These are phyloP conservation scores for Amblyornis subalaris DNA, from an alignment of 2,113 vertebrate genomes.

Conservation along the genomic window DNA sequence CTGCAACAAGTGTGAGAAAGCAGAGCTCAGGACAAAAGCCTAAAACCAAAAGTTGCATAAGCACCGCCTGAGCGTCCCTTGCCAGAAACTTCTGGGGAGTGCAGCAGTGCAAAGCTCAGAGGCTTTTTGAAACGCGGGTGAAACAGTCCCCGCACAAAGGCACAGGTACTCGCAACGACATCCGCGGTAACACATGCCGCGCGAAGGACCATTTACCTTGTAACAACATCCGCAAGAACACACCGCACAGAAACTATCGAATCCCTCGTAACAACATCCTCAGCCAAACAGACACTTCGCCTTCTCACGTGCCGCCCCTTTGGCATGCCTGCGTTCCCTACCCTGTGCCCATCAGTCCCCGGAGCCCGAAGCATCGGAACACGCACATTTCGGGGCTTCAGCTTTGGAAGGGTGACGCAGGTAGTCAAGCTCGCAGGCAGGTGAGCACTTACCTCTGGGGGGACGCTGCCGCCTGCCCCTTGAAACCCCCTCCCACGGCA, in stretches of 20 bases:
- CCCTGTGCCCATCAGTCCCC: neutral
- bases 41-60: rapidly evolving
- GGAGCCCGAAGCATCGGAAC: rapidly evolving
- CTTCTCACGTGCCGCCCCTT: neutral
- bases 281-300: neutral
- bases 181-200: rapidly evolving
- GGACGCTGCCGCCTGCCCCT: constrained; percentile 72
- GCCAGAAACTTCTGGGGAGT: neutral
- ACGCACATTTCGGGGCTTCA: rapidly evolving
- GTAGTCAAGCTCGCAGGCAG: neutral
- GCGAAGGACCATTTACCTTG: rapidly evolving
- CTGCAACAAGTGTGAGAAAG: neutral
- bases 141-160: rapidly evolving
- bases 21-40: neutral
- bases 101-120: neutral
- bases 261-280: neutral
- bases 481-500: constrained; percentile 77
- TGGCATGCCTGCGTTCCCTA: rapidly evolving
- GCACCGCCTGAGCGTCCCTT: neutral
- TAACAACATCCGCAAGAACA: rapidly evolving
- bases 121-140: neutral
- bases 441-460: constrained; percentile 73
- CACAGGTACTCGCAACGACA: rapidly evolving
- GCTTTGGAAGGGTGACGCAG: neutral
- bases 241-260: rapidly evolving